Evolutionary conservation across 1,140 invertebrate species (phyloP).

Genomic region (Bemisia tabaci): DNA sequence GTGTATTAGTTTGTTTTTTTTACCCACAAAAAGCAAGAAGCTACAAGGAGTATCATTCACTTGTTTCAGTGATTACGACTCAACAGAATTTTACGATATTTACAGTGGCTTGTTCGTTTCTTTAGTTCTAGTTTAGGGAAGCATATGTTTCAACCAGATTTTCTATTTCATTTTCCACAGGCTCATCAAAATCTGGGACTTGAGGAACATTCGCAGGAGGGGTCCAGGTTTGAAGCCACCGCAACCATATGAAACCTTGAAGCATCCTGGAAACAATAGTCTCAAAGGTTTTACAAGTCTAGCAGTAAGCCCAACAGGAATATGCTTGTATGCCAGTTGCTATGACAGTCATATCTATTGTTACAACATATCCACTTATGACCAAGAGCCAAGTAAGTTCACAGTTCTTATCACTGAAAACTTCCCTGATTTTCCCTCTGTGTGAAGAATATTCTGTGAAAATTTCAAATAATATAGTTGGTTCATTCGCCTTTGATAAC

Average conservation of each 20-base stretch:
- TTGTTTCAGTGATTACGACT: no score
- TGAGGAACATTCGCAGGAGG: conserved; percentile 45
- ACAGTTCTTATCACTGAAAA: no score
- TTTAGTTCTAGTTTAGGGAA: no score
- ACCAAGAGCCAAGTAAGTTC: conserved; percentile 40
- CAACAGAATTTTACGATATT: no score
- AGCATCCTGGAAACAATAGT: conserved; percentile 49
- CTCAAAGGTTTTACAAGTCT: conserved; percentile 66
- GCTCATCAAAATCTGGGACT: conserved; percentile 74
- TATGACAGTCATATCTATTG: conserved; percentile 74
- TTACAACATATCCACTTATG: conserved; percentile 61
- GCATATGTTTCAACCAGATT: neutral
- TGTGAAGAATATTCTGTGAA: no score
- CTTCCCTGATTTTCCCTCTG: no score
- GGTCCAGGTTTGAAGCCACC: conserved; percentile 54
- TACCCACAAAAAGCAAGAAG: no score
- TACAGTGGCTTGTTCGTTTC: no score
- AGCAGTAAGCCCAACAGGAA: conserved; percentile 47
- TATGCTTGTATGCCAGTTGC: conserved; percentile 68
- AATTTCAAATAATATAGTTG: no score
- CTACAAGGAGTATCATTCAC: no score
- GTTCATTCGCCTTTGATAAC: no score
- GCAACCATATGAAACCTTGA: conserved; percentile 50
- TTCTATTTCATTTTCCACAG: conserved; percentile 26
- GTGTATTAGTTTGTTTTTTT: no score